Percentiles rank a stretch among this genome's conserved stretches.
Conservation (phyloP, 2,797 vertebrate genomes). For the Arrhamphus sclerolepis region DNA sequence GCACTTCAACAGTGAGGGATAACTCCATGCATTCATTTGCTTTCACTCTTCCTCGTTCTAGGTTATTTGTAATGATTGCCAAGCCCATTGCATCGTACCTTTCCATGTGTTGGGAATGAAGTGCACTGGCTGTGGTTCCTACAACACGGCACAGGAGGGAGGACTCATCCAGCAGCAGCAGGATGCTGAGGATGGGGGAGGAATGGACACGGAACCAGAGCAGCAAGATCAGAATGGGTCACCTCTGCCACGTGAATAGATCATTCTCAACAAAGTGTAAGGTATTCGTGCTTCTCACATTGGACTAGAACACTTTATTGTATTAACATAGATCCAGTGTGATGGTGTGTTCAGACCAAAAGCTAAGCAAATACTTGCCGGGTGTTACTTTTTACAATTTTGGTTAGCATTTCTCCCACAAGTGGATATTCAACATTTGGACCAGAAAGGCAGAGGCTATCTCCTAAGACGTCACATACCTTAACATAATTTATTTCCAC, state of each 20-base stretch:
- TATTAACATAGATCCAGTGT: conserved; percentile 12
- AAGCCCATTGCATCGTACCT: conserved; percentile 83
- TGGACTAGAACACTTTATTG: background rate
- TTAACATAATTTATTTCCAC: too few species aligned
- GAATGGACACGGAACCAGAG: conserved; percentile 49
- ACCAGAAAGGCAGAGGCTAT: too few species aligned
- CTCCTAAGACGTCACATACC: too few species aligned
- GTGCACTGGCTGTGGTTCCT: conserved; percentile 89
- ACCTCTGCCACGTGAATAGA: conserved; percentile 1
- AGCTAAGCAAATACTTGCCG: too few species aligned
- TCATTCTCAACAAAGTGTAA: background rate
- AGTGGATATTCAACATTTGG: too few species aligned
- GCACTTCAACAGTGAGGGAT: too few species aligned
- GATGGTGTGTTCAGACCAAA: background rate
- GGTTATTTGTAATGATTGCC: conserved; percentile 97
- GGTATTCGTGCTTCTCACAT: conserved; percentile 4
- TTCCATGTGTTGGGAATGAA: conserved; percentile 96
- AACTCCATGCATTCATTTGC: background rate
- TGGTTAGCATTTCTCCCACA: too few species aligned
- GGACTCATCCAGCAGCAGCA: conserved; percentile 67
- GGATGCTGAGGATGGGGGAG: conserved; percentile 25
- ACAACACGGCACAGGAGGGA: conserved; percentile 91
- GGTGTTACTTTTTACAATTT: too few species aligned
- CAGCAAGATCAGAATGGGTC: conserved; percentile 35
- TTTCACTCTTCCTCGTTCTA: conserved; percentile 45